Conservation (phyloP, 1,140 invertebrate species). For the Pectinophora gossypiella region DNA sequence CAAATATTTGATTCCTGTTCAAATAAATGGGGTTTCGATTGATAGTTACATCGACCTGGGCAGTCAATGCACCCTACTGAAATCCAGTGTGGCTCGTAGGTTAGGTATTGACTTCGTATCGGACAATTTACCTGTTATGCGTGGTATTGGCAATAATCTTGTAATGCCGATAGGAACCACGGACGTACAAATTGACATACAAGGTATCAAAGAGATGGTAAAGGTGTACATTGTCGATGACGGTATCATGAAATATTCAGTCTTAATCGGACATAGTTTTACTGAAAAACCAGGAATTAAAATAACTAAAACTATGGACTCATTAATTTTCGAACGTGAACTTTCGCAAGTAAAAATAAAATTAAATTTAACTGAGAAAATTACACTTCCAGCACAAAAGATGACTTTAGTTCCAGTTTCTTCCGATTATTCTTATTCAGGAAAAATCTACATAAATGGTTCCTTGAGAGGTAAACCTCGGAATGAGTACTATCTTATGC, state of each 20-base stretch:
- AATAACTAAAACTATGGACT: slow-evolving; percentile 2
- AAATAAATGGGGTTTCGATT: neutral
- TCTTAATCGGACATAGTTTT: slow-evolving; percentile 5
- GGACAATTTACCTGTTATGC: slow-evolving; percentile 1
- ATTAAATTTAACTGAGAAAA: neutral
- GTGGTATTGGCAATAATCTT: slow-evolving; percentile 3
- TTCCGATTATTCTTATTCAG: neutral
- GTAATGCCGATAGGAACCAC: neutral
- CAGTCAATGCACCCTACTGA: slow-evolving; percentile 1
- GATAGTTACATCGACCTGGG: neutral
- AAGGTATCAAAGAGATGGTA: neutral
- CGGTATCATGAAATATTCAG: neutral
- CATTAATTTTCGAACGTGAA: neutral
- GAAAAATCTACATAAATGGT: slow-evolving; percentile 3
- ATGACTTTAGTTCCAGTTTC: neutral
- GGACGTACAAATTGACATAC: neutral
- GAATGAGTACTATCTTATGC: slow-evolving; percentile 7
- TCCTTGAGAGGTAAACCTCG: slow-evolving; percentile 6
- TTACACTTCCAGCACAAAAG: neutral
- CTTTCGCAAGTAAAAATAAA: neutral
- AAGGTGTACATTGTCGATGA: neutral
- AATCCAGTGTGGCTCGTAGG: neutral
- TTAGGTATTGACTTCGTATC: neutral
- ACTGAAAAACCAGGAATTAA: slow-evolving; percentile 5
- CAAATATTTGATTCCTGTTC: neutral